Percentiles rank a stretch among this genome's conserved stretches.
Conservation (phyloP, 2,113 vertebrate genomes). For the Brienomyrus brachyistius region DNA sequence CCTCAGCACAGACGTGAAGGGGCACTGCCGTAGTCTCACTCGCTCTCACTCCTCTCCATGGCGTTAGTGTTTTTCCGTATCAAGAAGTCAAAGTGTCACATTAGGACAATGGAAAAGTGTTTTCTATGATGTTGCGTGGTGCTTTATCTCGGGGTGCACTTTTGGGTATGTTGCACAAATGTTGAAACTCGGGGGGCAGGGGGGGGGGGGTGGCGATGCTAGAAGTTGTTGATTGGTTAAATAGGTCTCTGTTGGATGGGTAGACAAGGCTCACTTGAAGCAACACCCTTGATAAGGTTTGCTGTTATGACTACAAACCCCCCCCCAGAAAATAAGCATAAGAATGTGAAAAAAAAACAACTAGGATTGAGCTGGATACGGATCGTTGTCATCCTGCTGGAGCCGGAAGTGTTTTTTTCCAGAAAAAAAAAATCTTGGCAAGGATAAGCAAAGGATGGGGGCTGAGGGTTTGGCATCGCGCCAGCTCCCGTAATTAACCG, state of each 20-base stretch:
- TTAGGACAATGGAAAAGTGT: not conserved
- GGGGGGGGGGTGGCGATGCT: not conserved
- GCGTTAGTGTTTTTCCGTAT: not conserved
- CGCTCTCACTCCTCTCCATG: not conserved
- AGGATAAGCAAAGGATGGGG: not conserved
- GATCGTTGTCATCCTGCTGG: not conserved
- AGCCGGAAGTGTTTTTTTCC: not conserved
- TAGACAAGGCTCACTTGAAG: not conserved
- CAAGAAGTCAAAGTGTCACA: not conserved
- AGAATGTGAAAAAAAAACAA: not conserved
- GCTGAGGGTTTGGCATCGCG: not conserved
- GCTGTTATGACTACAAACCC: not conserved
- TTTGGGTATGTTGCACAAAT: not conserved
- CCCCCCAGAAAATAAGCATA: not conserved
- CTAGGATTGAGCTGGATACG: not conserved
- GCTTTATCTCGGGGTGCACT: no score
- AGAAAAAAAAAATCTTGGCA: no score
- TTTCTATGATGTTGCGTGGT: not conserved
- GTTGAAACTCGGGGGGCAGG: no score
- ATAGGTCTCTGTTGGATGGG: not conserved
- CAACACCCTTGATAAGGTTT: not conserved
- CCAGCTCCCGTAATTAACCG: conserved; percentile 5
- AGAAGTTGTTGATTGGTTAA: not conserved
- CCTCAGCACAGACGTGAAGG: not conserved
- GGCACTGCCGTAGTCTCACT: not conserved